Evolutionary conservation across 2,113 vertebrate species (phyloP).

Genomic region (Antechinus flavipes): DNA sequence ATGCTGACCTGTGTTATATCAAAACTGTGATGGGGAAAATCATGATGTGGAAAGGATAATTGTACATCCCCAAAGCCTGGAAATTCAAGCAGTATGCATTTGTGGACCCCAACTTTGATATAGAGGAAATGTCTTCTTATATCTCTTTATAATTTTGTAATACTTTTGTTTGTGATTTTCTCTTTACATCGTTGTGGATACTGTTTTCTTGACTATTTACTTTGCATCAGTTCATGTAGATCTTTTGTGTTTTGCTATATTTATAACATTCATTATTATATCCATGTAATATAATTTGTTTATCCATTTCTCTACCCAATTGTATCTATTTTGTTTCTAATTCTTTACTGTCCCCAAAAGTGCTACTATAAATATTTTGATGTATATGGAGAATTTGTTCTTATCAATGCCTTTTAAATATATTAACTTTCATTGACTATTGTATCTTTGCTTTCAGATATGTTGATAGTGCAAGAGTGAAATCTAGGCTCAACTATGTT

Average conservation of each 20-base stretch:
- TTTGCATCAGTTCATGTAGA: background rate
- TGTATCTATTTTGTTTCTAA: background rate
- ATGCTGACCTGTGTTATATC: no score
- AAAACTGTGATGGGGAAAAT: no score
- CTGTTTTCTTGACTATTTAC: background rate
- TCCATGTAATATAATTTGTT: background rate
- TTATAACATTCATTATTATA: background rate
- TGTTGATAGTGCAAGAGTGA: background rate
- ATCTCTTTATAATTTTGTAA: background rate
- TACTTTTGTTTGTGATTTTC: background rate
- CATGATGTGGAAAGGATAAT: no score
- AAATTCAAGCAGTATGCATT: background rate
- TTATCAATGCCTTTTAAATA: background rate
- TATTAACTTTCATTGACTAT: background rate
- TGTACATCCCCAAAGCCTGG: background rate
- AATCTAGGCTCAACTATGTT: background rate
- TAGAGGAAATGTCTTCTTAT: background rate
- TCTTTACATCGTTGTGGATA: background rate
- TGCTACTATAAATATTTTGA: background rate
- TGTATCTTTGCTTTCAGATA: background rate
- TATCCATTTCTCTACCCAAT: background rate
- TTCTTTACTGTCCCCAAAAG: background rate
- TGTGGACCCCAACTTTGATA: background rate
- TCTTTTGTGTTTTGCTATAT: background rate
- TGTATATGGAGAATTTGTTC: background rate